Percentiles rank a stretch among this genome's conserved stretches.
phyloP scores from a whole-genome alignment of 2,888 invertebrate genomes.

The Thysanoteuthis rhombus region DNA sequence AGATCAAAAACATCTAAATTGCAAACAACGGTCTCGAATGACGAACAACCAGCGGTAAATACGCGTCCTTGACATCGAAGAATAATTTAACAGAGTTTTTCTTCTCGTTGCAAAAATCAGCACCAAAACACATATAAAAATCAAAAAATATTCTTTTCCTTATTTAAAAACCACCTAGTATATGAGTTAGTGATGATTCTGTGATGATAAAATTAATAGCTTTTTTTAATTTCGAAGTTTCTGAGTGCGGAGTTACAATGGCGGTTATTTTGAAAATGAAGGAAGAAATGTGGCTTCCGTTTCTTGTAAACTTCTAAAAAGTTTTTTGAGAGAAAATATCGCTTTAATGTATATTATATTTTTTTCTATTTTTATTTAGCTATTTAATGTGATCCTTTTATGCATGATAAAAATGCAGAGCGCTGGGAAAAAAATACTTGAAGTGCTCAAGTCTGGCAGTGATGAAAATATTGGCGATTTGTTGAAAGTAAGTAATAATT shows the following conservation, averaged over 20 bases:
- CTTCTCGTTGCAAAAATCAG: not conserved
- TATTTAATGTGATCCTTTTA: not conserved
- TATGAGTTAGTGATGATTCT: not conserved
- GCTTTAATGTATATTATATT: not conserved
- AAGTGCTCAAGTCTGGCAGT: not conserved
- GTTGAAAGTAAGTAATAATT: not conserved
- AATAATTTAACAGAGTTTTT: not conserved
- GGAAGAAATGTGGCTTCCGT: not conserved
- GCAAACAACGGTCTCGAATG: not conserved
- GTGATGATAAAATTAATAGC: not conserved
- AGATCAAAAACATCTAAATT: too few relatives aligned
- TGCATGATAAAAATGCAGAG: not conserved
- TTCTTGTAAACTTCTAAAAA: not conserved
- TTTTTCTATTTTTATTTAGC: not conserved
- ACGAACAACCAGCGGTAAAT: not conserved
- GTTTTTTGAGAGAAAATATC: not conserved
- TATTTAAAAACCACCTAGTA: not conserved
- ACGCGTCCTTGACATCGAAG: not conserved
- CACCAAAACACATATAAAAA: not conserved
- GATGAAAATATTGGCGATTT: not conserved
- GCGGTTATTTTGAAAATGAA: slow-evolving; percentile 1
- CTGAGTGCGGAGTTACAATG: not conserved
- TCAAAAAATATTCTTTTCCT: not conserved
- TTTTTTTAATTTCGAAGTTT: not conserved
- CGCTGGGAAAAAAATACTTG: not conserved